These are phyloP conservation scores for Oryzias sinensis DNA, from an alignment of 2,797 vertebrate genomes.

Conservation along the genomic window DNA sequence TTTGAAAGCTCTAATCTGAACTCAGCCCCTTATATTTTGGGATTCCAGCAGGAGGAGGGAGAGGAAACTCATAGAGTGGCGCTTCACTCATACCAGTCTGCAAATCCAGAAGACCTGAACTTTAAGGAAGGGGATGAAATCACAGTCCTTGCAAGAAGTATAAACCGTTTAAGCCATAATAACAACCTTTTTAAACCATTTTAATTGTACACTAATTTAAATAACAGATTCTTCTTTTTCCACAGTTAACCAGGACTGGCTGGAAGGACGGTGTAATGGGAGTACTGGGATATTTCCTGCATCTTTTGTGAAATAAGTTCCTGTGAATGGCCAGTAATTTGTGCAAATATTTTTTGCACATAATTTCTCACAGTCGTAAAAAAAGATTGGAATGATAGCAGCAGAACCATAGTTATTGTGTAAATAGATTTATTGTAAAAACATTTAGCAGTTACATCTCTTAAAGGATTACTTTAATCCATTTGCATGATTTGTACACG, in stretches of 20 bases:
- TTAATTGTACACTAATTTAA: not conserved
- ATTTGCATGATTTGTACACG: constrained; percentile 4
- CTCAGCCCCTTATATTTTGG: not conserved
- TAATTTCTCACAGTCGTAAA: no score
- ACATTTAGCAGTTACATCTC: constrained; percentile 4
- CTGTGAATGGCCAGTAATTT: constrained; percentile 26
- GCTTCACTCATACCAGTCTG: constrained; percentile 82
- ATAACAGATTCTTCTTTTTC: constrained; percentile 7
- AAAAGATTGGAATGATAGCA: no score
- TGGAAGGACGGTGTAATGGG: constrained; percentile 88
- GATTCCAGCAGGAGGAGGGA: constrained; percentile 29
- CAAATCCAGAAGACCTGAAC: constrained; percentile 87
- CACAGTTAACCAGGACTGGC: constrained; percentile 92
- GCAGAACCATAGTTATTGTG: not conserved
- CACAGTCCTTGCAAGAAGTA: constrained; percentile 84
- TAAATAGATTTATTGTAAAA: constrained; percentile 3
- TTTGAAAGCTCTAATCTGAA: no score
- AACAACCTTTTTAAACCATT: not conserved
- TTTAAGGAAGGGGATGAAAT: constrained; percentile 87
- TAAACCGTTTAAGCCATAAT: not conserved
- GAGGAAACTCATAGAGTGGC: constrained; percentile 75
- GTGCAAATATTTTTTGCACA: not conserved
- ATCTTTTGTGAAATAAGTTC: constrained; percentile 79
- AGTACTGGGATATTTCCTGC: constrained; percentile 91
- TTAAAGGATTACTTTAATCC: not conserved